Base-by-base conservation (phyloP, 2,888 invertebrate species). In the Creontiades dilutus region DNA sequence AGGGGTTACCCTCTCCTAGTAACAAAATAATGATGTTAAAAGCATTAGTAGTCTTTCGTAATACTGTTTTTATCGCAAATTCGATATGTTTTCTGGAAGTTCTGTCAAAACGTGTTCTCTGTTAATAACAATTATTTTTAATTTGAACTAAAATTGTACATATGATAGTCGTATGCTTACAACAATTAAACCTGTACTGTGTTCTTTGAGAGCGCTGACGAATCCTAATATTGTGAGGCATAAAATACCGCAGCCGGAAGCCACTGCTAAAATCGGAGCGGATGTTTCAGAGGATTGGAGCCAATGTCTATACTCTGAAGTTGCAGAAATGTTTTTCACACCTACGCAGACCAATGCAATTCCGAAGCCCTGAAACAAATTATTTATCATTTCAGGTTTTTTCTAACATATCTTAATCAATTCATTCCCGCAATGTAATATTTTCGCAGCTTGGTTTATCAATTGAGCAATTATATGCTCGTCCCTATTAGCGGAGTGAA, bases 301-400 rank as follows among this genome's bases (percentile, higher is more conserved):
- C 86, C 86, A 86, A 16, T 27, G 47, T 16, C 47, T 68, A 27
- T 75, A 86, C 48, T 86, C 86, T 16, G 46, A 23, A 23, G 76
- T 86, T 3, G 86, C 47, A 13, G 75, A 12, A 19, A 76, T 27
- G 23, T 37, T 68, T 27, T 76, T 37, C 4, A 76, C 37, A 9
- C 86, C 86, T n/a, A 86, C 76, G 48, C 86, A 86, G 14, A 86
- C 75, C 19, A 86, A 48, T 0, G 86, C 28, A 27, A 86, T 76
- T 27, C 86, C 86, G 12, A 86, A 86, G 14, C 75, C 86, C 86
- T 86, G 86, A n/a, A 86, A 86, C 37, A 37, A 37, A 37, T n/a
- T 7, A 37, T 37, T 37, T 37, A 2, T 37, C 37, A 37, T 4
- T 37, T 37, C n/a, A n/a, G n/a, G n/a, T n/a, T n/a, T n/a, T n/a